Conservation (phyloP, 2,797 vertebrate genomes). For the Falco peregrinus region DNA sequence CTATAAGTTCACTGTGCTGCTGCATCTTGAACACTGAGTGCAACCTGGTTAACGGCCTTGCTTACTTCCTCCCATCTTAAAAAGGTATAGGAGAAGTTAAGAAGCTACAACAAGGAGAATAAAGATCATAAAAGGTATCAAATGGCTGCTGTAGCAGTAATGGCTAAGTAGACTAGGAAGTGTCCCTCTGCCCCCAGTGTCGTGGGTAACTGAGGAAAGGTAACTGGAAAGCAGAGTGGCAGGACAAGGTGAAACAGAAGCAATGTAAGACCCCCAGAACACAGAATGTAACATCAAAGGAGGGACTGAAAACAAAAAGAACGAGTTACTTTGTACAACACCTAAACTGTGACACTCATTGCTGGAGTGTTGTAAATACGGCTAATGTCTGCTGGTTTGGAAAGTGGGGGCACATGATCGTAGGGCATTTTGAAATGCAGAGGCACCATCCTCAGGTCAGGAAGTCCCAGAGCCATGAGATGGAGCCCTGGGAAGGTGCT, state of each 20-base stretch:
- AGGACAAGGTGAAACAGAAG: background rate
- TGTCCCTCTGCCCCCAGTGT: rapidly evolving
- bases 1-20: background rate
- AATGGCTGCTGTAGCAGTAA: background rate
- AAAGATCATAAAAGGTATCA: background rate
- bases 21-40: background rate
- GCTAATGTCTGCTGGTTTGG: background rate
- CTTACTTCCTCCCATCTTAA: background rate
- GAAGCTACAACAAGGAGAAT: background rate
- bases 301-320: background rate
- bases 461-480: background rate
- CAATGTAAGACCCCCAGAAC: background rate
- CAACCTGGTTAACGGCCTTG: background rate
- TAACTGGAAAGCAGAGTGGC: background rate
- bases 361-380: background rate
- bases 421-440: background rate
- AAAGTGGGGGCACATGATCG: rapidly evolving
- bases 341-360: background rate
- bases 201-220: background rate
- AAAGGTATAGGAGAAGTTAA: background rate
- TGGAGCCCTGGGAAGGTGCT: background rate
- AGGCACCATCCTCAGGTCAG: too few species aligned
- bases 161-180: background rate
- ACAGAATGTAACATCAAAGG: background rate
- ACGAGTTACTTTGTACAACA: background rate